Evolutionary conservation across 1,140 invertebrate species (phyloP), one percentile per base, ranked within the genome.

Genomic region (Ectropis grisescens): DNA sequence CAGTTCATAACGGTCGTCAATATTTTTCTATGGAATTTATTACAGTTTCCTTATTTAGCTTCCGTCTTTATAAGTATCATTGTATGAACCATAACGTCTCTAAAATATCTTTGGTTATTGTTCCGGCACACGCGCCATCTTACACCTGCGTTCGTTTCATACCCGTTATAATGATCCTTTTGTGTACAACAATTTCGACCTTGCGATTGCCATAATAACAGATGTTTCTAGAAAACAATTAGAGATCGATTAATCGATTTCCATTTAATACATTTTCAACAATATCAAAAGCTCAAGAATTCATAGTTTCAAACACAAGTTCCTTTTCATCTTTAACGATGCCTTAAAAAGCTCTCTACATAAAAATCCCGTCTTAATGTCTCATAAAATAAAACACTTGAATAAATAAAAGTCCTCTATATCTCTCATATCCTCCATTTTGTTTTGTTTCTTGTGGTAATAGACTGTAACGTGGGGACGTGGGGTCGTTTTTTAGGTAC

Each of bases 371-470:
- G 30, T 41, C 38, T 53, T 50, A 42, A 48, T 46, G 44, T 47
- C 25, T 47, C 50, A 45, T 55, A 52, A 61, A 57, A 44, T 29
- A 36, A 44, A 54, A 54, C 53, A 57, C 48, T 57, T 47, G 41
- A 46, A 47, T 50, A 61, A 61, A 61, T 54, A 52, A 47, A 29
- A 22, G 23, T 22, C 36, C 26, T 16, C 16, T 32, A 34, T 32
- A 38, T 41, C 29, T 15, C 29, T 22, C 25, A 33, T 30, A 16
- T 30, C 32, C 31, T 38, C 11, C 24, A 13, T 30, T 26, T 24
- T 23, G 15, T n/a, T 42, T 29, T 46, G 24, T 26, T 43, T 16
- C 33, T 37, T 23, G 11, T 36, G 38, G 35, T 43, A 43, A 43
- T 34, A 40, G 33, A n/a, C n/a, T n/a, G n/a, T n/a, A n/a, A n/a